Evolutionary conservation across 2,113 vertebrate species (phyloP), one percentile per base, ranked within the genome.

Genomic region (Mus spicilegus): DNA sequence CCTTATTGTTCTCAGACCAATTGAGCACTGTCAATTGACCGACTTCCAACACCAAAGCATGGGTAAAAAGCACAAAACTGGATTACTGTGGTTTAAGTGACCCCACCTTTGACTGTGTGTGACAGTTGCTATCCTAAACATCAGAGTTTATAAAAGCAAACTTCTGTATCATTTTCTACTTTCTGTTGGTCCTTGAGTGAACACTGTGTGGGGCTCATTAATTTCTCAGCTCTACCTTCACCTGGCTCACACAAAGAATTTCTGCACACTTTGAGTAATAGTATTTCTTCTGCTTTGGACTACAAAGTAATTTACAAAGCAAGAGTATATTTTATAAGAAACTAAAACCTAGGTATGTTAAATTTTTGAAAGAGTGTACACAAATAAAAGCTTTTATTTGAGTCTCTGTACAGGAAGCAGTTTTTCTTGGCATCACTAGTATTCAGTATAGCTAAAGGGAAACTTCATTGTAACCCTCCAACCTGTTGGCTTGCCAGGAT

Each of bases 1-100:
- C 65, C 33, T 77, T 93, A 67, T 72, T 96, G 56, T 94, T 87
- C 51, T 95, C 20, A 51, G 91, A 77, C 12, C 28, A 42, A 51
- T 39, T 61, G 69, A 49, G 54, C 56, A 14, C 63, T 82, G 84
- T 56, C 77, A 67, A 56, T 93, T 30, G 69, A 86, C 9, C 90
- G 56, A 85, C 63, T 94, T 95, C 65, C 92, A 75, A 95, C 87
- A 61, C 3, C 16, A 4, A 46, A 65, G 46, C 36, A 11, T 80
- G 54, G 65, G 42, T 63, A 39, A 81, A 90, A 95, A 89, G 46
- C 19, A 63, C 51, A 67, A 70, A 92, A 19, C 56, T 90, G 22
- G 61, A 7, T 90, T 76, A 12, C 61, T 78, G 56, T 20, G 30
- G 11, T n/a, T 16, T 78, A 33, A 69, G 30, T 67, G 73, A 28